These are phyloP conservation scores for Ips nitidus DNA, from an alignment of 1,140 invertebrate genomes.

Conservation along the genomic window DNA sequence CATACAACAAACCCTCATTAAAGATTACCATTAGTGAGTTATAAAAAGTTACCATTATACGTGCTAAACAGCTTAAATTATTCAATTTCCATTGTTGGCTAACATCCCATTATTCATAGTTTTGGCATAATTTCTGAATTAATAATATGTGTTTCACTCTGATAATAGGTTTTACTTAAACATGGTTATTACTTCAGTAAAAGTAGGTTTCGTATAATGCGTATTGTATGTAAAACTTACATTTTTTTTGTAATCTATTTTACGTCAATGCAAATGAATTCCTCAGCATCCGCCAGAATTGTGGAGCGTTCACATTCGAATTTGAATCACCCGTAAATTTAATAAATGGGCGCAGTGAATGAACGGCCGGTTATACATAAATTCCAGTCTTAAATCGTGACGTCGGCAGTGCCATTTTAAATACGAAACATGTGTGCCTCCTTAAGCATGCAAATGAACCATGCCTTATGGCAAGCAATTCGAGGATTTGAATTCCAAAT, in stretches of 20 bases:
- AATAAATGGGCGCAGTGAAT: not conserved
- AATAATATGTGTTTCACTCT: not conserved
- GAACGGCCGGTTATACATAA: not conserved
- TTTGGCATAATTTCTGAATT: not conserved
- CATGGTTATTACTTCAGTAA: not conserved
- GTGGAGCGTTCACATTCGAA: no score
- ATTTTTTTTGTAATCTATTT: not conserved
- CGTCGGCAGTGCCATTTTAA: slow-evolving; percentile 1
- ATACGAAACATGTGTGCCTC: slow-evolving; percentile 4
- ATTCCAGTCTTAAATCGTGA: not conserved
- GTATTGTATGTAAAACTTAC: not conserved
- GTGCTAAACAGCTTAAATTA: not conserved
- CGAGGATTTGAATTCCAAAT: not conserved
- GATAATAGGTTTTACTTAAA: not conserved
- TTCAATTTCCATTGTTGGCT: slow-evolving; percentile 3
- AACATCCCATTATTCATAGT: slow-evolving; percentile 1
- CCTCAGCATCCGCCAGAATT: no score
- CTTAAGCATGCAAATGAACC: not conserved
- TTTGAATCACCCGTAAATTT: not conserved
- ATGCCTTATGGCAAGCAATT: slow-evolving; percentile 1
- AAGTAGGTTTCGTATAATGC: not conserved
- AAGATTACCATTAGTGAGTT: no score
- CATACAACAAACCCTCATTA: no score
- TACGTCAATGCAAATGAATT: no score
- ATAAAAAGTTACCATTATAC: not conserved